Evolutionary conservation across 2,888 invertebrate species (phyloP), one percentile per base, ranked within the genome.

Genomic region (Litoditis marina): DNA sequence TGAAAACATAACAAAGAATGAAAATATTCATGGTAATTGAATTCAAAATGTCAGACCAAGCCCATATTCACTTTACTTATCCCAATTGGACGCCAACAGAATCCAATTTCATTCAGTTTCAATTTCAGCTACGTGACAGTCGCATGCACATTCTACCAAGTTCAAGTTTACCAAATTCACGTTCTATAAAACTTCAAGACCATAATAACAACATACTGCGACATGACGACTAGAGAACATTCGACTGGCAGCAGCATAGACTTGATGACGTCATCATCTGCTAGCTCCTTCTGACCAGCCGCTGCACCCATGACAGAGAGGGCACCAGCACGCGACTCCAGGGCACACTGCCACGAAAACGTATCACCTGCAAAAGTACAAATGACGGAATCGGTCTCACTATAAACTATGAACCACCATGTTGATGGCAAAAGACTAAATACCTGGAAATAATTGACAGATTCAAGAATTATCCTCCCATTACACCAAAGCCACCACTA

Each of bases 241-340:
- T 74, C 71, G 31, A 69, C 66, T 7, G 76, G 76, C 11, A 74
- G 47, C 8, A 68, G 65, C 68, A 74, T 69, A 19, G 66, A 51
- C 51, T 71, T 67, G 25, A 71, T n/a, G 7, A 68, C 53, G 13
- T 65, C 68, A 5, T 65, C 66, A 8, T 62, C 65, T 4, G 63
- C 59, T n/a, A 73, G 32, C 13, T 76, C 76, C 11, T 63, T 60
- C 39, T 76, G 69, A 5, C 52, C 31, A 7, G 71, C 69, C 16
- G 71, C 74, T 13, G 69, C 67, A 8, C 68, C 62, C 77, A 73
- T 80, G 84, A 85, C 84, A 57, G 94, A 92, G 16, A 98, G 85
- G 1, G 96, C 96, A 0, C 96, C 96, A 3, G 95, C 93, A 47
- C 96, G 88, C 2, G 94, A 94, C 85, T 96, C 95, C 63, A 98